These are phyloP conservation scores for Mesorhabditis spiculigera DNA, from an alignment of 2,888 invertebrate species.

Conservation along the genomic window DNA sequence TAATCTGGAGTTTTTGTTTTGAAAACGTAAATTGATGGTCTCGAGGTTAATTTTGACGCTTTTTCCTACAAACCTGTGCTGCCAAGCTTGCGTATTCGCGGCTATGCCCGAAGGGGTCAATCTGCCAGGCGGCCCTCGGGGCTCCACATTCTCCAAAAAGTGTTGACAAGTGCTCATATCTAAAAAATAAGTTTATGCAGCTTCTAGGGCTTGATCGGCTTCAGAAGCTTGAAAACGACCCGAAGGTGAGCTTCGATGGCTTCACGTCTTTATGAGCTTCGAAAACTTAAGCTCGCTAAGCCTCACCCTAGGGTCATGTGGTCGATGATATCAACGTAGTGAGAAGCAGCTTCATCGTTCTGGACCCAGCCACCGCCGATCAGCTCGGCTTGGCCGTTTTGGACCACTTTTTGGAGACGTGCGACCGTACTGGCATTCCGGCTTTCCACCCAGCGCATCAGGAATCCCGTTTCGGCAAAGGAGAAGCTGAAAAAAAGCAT, in stretches of 20 bases:
- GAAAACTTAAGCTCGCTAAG: too few species aligned
- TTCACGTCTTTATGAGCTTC: too few species aligned
- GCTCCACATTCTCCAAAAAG: slow-evolving; percentile 61
- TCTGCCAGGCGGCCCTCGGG: slow-evolving; percentile 65
- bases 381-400: slow-evolving; percentile 52
- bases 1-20: too few species aligned
- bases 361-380: slow-evolving; percentile 63
- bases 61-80: too few species aligned
- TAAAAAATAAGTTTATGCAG: not conserved
- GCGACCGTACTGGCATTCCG: slow-evolving; percentile 28
- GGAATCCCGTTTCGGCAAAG: slow-evolving; percentile 58
- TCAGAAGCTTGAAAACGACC: too few species aligned
- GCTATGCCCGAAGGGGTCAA: too few species aligned
- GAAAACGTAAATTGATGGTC: too few species aligned
- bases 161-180: slow-evolving; percentile 27
- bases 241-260: too few species aligned
- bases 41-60: too few species aligned
- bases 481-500: slow-evolving; percentile 60
- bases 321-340: slow-evolving; percentile 65
- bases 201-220: not conserved
- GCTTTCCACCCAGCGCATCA: slow-evolving; percentile 52
- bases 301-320: slow-evolving; percentile 62
- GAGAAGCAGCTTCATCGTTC: too few species aligned
- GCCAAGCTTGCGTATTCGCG: too few species aligned
- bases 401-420: slow-evolving; percentile 43